Evolutionary conservation across 2,113 vertebrate genomes (phyloP), one percentile per base, ranked within the genome.

Genomic region (Paracanthobrama guichenoti): DNA sequence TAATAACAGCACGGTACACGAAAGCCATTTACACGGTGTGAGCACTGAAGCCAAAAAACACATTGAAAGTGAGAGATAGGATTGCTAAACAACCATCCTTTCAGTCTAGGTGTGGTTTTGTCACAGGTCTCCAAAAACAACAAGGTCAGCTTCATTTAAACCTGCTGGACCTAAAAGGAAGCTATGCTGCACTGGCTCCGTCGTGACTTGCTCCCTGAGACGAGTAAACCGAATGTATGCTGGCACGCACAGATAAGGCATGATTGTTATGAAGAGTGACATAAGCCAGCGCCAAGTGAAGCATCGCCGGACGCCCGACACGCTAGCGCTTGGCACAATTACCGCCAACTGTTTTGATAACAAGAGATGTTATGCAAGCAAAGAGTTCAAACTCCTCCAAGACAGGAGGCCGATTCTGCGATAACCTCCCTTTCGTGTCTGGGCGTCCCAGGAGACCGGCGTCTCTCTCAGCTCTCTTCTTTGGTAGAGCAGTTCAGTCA

Each of bases 391-490:
- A 67, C 35, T 55, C 35, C 60, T 67, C 31, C 24, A 78, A 55
- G 75, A 78, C 62, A 79, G 35, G 59, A 71, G 74, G 83, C 13
- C 50, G 28, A 31, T 69, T 66, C 74, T 84, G 59, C 5, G 83
- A 79, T 79, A 79, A 79, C 75, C 83, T 84, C 75, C 48, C 31
- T 48, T 76, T 84, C 16, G 46, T 66, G 28, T 66, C 42, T 35
- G 16, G 48, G 46, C 10, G 3, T 84, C 73, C 59, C 73, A 20
- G 46, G 62, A 57, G 46, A 28, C 50, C 24, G n/a, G 28, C 18
- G 12, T 8, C 71, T 80, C 22, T 31, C 44, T 60, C 31, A 24
- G n/a, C 59, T 69, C 31, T 20, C 16, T 42, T 44, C 26, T 28
- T 59, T 44, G 55, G 69, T 28, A 80, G 73, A 80, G 83, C n/a